Percentiles rank a stretch among this genome's conserved stretches.
Conservation (phyloP, 2,888 invertebrate species). For the Amblyjoppa fuscipennis region DNA sequence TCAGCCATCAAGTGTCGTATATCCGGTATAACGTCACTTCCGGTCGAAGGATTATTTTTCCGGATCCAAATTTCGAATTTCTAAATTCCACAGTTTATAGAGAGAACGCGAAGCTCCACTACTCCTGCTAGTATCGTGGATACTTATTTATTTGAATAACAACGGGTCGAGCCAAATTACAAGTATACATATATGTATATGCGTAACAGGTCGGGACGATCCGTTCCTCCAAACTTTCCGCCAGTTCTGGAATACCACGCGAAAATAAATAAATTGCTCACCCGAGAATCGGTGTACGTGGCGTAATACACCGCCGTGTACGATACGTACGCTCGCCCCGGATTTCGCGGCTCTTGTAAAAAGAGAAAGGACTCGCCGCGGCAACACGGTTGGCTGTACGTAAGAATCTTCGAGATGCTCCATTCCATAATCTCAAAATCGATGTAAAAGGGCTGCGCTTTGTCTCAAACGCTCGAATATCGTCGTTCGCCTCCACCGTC, state of each 20-base stretch:
- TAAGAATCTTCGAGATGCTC: constrained; percentile 19
- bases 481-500: neutral
- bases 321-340: constrained; percentile 11
- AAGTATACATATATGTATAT: neutral
- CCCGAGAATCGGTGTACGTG: neutral
- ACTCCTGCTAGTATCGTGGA: no score
- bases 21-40: no score
- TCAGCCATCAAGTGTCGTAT: no score
- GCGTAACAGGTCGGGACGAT: constrained; percentile 15
- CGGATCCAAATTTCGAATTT: no score
- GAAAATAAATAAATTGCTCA: constrained; percentile 17
- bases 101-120: no score
- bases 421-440: constrained; percentile 24
- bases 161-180: no score
- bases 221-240: constrained; percentile 11
- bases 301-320: constrained; percentile 3
- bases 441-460: constrained; percentile 36
- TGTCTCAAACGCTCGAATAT: constrained; percentile 40
- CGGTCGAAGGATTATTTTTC: no score
- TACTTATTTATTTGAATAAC: no score
- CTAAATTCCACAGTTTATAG: no score
- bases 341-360: constrained; percentile 19
- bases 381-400: constrained; percentile 8
- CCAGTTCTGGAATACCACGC: constrained; percentile 33
- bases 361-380: constrained; percentile 29